phyloP scores from a whole-genome alignment of 2,888 invertebrate genomes.

The Xestobium rufovillosum region DNA sequence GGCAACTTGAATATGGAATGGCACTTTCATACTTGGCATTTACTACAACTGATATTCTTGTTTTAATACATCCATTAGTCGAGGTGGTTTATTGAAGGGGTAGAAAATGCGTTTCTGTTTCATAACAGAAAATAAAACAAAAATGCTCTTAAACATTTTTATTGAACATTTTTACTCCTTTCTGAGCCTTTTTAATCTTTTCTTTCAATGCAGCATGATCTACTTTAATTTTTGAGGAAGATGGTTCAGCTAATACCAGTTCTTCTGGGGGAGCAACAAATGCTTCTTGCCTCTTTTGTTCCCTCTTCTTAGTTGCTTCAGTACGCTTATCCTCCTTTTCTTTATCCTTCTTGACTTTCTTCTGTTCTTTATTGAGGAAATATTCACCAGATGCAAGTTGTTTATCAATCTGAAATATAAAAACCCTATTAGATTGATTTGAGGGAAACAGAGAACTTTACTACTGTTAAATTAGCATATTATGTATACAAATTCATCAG shows the following conservation, averaged over 20 bases:
- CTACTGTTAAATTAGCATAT: conserved; percentile 2
- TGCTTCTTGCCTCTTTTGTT: conserved; percentile 70
- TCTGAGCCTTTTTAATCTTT: conserved; percentile 64
- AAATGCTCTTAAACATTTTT: conserved; percentile 15
- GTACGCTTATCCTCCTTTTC: conserved; percentile 73
- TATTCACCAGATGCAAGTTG: conserved; percentile 94
- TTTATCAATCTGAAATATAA: conserved; percentile 59
- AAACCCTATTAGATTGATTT: conserved; percentile 11
- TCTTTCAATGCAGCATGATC: conserved; percentile 67
- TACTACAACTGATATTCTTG: too few relatives aligned
- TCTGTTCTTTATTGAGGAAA: conserved; percentile 84
- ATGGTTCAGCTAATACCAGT: conserved; percentile 26
- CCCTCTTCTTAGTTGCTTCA: conserved; percentile 62
- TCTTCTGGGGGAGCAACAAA: conserved; percentile 75
- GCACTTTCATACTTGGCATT: too few relatives aligned
- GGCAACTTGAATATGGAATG: too few relatives aligned
- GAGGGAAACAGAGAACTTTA: conserved; percentile 3
- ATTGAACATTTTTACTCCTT: conserved; percentile 40
- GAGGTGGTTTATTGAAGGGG: too few relatives aligned
- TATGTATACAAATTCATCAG: conserved; percentile 6
- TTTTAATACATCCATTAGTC: too few relatives aligned
- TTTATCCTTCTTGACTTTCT: conserved; percentile 60
- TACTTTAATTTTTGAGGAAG: conserved; percentile 41
- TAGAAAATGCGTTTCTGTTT: too few relatives aligned
- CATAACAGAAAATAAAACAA: neutral